A percentile compares a stretch with the other conserved stretches of the same genome.
phyloP scores from a whole-genome alignment of 2,797 vertebrate genomes.

The Hydrophis major region DNA sequence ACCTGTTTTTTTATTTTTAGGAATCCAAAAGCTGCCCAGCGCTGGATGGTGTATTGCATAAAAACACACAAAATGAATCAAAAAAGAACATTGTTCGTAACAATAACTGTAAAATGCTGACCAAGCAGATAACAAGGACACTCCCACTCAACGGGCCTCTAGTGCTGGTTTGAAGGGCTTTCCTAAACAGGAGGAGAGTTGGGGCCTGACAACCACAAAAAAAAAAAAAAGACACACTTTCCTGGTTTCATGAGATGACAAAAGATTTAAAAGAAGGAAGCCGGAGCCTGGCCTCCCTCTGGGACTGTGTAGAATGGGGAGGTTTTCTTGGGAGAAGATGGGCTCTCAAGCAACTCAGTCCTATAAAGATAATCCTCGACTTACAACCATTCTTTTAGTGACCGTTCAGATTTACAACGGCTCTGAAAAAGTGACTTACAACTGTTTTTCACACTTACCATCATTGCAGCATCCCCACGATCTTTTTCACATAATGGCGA shows the following conservation, averaged over 20 bases:
- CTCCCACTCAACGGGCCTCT: neutral
- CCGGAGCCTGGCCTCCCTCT: neutral
- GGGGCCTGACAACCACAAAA: neutral
- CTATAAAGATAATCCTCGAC: neutral
- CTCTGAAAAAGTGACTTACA: too few relatives aligned
- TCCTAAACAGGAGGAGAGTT: neutral
- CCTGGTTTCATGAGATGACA: neutral
- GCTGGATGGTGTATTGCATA: neutral
- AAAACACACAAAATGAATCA: neutral
- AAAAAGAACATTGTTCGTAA: neutral
- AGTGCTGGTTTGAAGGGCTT: neutral
- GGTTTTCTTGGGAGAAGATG: neutral
- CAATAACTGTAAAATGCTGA: neutral
- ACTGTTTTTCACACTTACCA: too few relatives aligned
- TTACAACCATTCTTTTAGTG: too few relatives aligned
- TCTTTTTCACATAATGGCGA: too few relatives aligned
- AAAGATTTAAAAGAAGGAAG: neutral
- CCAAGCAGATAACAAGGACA: neutral
- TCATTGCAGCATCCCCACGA: too few relatives aligned
- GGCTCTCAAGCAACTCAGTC: neutral
- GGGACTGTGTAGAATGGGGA: neutral
- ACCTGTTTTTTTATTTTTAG: neutral
- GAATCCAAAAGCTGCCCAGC: neutral
- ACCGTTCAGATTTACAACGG: too few relatives aligned
- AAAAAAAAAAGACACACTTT: neutral